Evolutionary conservation across 1,140 invertebrate species (phyloP).

Genomic region (Holotrichia oblita): DNA sequence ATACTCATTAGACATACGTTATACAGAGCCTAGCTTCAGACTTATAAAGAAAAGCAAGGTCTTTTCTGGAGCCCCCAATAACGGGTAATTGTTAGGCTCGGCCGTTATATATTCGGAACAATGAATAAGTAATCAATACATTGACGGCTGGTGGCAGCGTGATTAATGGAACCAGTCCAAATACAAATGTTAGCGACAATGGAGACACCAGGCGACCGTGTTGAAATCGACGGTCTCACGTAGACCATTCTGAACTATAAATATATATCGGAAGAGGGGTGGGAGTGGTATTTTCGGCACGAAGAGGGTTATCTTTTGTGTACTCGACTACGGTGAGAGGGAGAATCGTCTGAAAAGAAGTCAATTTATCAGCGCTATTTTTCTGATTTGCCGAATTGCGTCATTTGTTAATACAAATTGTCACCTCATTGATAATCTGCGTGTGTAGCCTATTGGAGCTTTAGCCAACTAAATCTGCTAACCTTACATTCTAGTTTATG

Average conservation of each 20-base stretch:
- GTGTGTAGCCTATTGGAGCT: not conserved
- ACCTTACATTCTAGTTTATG: not conserved
- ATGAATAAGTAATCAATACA: slow-evolving; percentile 9
- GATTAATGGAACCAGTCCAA: slow-evolving; percentile 11
- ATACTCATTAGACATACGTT: too few species aligned
- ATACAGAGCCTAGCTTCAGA: too few species aligned
- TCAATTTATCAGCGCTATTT: slow-evolving; percentile 6
- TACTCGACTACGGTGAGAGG: slow-evolving; percentile 10
- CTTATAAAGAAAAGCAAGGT: too few species aligned
- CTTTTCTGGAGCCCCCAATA: too few species aligned
- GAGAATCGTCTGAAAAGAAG: not conserved
- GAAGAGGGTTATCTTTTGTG: slow-evolving; percentile 6
- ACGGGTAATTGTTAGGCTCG: too few species aligned
- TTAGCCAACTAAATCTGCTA: not conserved
- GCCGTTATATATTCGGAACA: slow-evolving; percentile 5
- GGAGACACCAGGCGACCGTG: not conserved
- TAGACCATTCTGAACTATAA: slow-evolving; percentile 13
- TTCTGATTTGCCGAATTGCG: slow-evolving; percentile 11
- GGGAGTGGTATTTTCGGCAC: not conserved
- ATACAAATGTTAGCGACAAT: slow-evolving; percentile 2
- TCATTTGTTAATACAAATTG: slow-evolving; percentile 14
- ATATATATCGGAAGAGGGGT: slow-evolving; percentile 6
- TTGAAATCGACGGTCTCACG: slow-evolving; percentile 11
- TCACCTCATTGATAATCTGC: not conserved
- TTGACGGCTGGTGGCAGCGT: slow-evolving; percentile 9